These are phyloP conservation scores for Colostygia pectinataria DNA, from an alignment of 2,888 invertebrate species.

Conservation along the genomic window DNA sequence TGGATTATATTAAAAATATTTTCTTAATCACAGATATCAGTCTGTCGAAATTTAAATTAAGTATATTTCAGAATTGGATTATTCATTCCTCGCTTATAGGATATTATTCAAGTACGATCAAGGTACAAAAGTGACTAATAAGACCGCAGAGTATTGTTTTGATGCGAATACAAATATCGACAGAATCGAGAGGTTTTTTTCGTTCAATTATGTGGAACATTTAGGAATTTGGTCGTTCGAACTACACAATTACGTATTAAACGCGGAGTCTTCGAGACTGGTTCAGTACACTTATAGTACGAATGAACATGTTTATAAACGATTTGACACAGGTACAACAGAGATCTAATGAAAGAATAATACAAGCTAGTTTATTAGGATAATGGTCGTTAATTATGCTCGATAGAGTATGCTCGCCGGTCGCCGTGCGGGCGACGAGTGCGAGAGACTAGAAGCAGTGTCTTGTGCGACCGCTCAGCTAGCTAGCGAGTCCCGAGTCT, in stretches of 20 bases:
- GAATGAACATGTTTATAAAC: slow-evolving; percentile 71
- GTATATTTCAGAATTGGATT: slow-evolving; percentile 82
- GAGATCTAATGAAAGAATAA: slow-evolving; percentile 83
- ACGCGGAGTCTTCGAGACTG: slow-evolving; percentile 65
- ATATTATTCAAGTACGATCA: slow-evolving; percentile 77
- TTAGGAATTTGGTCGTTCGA: slow-evolving; percentile 66
- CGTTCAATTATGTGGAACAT: slow-evolving; percentile 56
- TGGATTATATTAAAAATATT: slow-evolving; percentile 83
- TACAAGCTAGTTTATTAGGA: slow-evolving; percentile 79
- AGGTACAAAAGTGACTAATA: slow-evolving; percentile 82
- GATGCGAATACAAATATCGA: slow-evolving; percentile 63
- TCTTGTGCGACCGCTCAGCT: slow-evolving; percentile 59
- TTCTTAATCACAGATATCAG: slow-evolving; percentile 83
- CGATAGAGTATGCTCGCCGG: slow-evolving; percentile 64
- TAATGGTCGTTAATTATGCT: slow-evolving; percentile 79
- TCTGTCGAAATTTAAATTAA: slow-evolving; percentile 84
- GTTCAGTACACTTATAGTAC: slow-evolving; percentile 69
- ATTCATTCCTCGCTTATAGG: slow-evolving; percentile 76
- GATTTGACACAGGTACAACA: slow-evolving; percentile 82
- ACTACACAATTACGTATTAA: slow-evolving; percentile 69
- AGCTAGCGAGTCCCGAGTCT: slow-evolving; percentile 78
- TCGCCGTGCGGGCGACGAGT: slow-evolving; percentile 65
- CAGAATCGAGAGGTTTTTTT: slow-evolving; percentile 60
- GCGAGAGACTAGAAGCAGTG: slow-evolving; percentile 81
- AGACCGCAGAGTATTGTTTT: slow-evolving; percentile 78